phyloP scores from a whole-genome alignment of 2,888 invertebrate species.

The Hyppa rectilinea region DNA sequence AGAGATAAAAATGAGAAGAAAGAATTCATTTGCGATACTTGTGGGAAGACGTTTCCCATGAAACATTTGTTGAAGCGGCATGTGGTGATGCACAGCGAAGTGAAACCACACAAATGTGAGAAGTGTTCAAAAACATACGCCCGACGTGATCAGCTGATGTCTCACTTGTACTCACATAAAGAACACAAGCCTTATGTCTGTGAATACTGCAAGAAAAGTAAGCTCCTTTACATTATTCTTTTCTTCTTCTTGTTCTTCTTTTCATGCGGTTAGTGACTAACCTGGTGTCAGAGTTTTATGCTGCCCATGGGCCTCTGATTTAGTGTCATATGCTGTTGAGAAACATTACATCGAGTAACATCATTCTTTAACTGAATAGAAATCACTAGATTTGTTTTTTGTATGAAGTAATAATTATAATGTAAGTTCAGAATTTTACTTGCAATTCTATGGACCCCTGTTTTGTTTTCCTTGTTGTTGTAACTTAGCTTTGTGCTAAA shows the following conservation, averaged over 20 bases:
- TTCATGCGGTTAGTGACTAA: no score
- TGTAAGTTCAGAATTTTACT: not conserved
- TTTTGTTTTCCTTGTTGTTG: no score
- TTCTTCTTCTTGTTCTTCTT: no score
- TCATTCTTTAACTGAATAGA: not conserved
- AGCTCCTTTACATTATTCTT: constrained; percentile 14
- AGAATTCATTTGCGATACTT: constrained; percentile 84
- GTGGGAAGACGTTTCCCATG: constrained; percentile 83
- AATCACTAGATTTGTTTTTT: not conserved
- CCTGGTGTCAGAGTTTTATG: no score
- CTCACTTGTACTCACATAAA: constrained; percentile 91
- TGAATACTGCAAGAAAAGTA: constrained; percentile 91
- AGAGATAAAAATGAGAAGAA: constrained; percentile 74
- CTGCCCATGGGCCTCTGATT: no score
- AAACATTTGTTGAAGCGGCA: constrained; percentile 86
- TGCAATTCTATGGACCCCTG: not conserved
- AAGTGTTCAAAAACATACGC: constrained; percentile 91
- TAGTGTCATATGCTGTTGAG: no score
- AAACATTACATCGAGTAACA: no score
- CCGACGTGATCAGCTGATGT: constrained; percentile 89
- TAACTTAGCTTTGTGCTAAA: not conserved
- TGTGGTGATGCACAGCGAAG: constrained; percentile 88
- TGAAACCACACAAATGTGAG: constrained; percentile 88
- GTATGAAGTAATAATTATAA: not conserved
- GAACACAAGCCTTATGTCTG: constrained; percentile 91